Evolutionary conservation across 2,797 vertebrate species (phyloP).

Genomic region (Neosilurus mollespiculum): DNA sequence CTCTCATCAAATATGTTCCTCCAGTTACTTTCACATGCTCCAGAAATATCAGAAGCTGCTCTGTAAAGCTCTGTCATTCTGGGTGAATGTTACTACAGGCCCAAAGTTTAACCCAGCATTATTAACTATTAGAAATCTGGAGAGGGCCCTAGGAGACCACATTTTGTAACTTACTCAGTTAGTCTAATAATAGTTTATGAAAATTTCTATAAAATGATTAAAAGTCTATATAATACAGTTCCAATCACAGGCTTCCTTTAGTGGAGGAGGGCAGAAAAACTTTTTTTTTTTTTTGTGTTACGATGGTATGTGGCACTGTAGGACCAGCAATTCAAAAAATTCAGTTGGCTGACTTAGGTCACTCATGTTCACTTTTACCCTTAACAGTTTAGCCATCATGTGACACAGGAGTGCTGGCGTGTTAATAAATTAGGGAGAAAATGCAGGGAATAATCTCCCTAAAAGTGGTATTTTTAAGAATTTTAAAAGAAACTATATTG

Average conservation of each 20-base stretch:
- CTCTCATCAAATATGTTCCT: conserved; percentile 17
- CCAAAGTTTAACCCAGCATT: not conserved
- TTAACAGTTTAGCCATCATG: not conserved
- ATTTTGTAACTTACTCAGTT: not conserved
- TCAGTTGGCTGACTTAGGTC: not conserved
- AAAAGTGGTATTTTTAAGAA: not conserved
- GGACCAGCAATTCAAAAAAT: not conserved
- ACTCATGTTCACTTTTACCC: not conserved
- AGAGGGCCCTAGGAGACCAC: not conserved
- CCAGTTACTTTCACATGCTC: not conserved
- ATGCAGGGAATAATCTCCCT: not conserved
- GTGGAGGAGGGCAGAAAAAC: too few relatives aligned
- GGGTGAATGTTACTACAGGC: conserved; percentile 9
- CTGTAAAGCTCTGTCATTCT: not conserved
- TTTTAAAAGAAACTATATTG: not conserved
- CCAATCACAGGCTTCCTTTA: not conserved
- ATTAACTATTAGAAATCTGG: not conserved
- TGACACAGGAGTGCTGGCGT: not conserved
- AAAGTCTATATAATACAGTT: not conserved
- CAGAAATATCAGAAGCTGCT: conserved; percentile 14
- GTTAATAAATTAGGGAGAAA: not conserved
- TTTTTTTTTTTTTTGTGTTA: not conserved
- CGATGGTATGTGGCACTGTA: not conserved
- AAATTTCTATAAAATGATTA: not conserved
- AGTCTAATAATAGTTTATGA: not conserved